phyloP scores from a whole-genome alignment of 2,113 vertebrate genomes.

The Himantopus leucocephalus region DNA sequence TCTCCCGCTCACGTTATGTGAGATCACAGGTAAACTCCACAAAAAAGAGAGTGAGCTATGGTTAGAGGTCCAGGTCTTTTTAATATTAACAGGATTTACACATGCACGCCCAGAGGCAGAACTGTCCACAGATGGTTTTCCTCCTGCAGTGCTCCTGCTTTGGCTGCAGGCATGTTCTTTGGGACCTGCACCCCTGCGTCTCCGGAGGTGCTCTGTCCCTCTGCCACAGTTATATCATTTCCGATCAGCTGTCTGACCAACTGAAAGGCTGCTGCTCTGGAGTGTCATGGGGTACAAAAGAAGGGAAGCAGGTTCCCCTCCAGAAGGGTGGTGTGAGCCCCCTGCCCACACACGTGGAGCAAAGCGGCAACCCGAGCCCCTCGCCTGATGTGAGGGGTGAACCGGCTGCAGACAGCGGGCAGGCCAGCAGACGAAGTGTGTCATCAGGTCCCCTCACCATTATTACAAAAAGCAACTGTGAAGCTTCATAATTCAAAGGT shows the following conservation, averaged over 20 bases:
- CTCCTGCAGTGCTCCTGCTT: not conserved
- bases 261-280: not conserved
- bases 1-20: not conserved
- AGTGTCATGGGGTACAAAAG: not conserved
- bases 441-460: not conserved
- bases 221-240: not conserved
- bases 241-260: not conserved
- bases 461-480: not conserved
- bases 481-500: not conserved
- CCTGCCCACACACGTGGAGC: not conserved
- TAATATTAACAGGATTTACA: not conserved
- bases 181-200: not conserved
- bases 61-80: not conserved
- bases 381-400: not conserved
- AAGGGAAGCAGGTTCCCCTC: not conserved
- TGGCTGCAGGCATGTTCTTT: not conserved
- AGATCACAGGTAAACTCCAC: not conserved
- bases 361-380: not conserved
- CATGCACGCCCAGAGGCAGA: not conserved
- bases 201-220: not conserved
- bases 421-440: not conserved
- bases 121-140: not conserved
- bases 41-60: not conserved
- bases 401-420: not conserved
- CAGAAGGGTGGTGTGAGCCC: not conserved